phyloP scores from a whole-genome alignment of 1,140 invertebrate genomes.

The Drosophila watanabei region DNA sequence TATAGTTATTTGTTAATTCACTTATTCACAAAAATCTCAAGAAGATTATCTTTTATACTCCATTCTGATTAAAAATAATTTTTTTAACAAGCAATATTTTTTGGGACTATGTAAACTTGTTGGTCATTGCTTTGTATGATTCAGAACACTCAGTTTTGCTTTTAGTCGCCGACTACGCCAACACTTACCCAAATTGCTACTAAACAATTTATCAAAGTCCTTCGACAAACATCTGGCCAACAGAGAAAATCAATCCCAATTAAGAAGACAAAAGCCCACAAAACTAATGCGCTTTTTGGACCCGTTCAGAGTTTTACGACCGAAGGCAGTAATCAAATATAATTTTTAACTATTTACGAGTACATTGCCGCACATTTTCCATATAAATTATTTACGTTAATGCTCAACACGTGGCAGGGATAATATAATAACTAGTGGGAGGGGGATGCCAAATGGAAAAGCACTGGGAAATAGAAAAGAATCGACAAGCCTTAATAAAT shows the following conservation, averaged over 20 bases:
- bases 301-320: constrained; percentile 12
- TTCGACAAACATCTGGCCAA: constrained; percentile 33
- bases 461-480: constrained; percentile 4
- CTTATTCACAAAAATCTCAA: background rate
- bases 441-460: constrained; percentile 44
- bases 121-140: background rate
- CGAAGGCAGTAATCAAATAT: constrained; percentile 70
- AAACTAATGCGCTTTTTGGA: background rate
- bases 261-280: constrained; percentile 21
- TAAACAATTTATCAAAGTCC: constrained; percentile 75
- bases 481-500: constrained; percentile 55
- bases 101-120: background rate
- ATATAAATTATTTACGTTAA: constrained; percentile 78
- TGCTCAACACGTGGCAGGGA: constrained; percentile 49
- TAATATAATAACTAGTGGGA: constrained; percentile 38
- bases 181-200: constrained; percentile 72
- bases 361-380: constrained; percentile 65
- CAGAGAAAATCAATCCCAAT: constrained; percentile 63
- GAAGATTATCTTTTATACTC: background rate
- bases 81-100: background rate
- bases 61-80: background rate
- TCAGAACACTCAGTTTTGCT: background rate
- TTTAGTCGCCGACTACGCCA: constrained; percentile 9
- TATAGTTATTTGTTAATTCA: constrained; percentile 1
- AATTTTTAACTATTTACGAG: constrained; percentile 82